phyloP scores from a whole-genome alignment of 2,888 invertebrate species.

The Urechis unicinctus region DNA sequence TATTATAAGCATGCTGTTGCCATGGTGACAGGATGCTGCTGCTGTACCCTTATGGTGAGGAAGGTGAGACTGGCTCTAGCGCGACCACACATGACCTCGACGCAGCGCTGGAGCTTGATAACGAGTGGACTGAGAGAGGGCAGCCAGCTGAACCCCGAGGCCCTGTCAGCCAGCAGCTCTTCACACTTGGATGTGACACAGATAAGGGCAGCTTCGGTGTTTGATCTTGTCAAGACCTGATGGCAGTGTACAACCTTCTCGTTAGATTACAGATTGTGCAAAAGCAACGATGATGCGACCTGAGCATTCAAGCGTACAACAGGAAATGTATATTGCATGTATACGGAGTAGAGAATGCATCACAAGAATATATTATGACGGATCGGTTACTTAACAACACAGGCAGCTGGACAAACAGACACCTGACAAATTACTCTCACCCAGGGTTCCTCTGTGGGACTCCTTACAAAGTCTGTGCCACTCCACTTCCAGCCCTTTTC shows the following conservation, averaged over 20 bases:
- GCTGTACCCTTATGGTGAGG: conserved; percentile 41
- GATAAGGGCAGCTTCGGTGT: conserved; percentile 81
- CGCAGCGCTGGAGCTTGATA: conserved; percentile 62
- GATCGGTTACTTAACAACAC: too few species aligned
- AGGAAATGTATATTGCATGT: too few species aligned
- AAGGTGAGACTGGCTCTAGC: conserved; percentile 71
- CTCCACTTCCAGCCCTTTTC: conserved; percentile 38
- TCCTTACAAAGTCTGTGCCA: conserved; percentile 40
- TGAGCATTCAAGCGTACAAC: background rate
- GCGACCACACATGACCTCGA: conserved; percentile 51
- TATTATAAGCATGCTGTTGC: too few species aligned
- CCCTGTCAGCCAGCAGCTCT: conserved; percentile 54
- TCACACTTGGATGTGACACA: conserved; percentile 78
- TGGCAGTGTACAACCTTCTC: too few species aligned
- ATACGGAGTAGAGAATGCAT: too few species aligned
- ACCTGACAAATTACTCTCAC: too few species aligned
- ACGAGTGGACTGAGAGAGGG: conserved; percentile 72
- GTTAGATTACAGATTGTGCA: too few species aligned
- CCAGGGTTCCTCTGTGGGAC: conserved; percentile 62
- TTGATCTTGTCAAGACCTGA: conserved; percentile 71
- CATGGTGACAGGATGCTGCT: too few species aligned
- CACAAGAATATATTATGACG: too few species aligned
- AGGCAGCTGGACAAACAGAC: too few species aligned
- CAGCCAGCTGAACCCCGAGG: conserved; percentile 56
- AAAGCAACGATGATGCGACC: background rate